These are phyloP conservation scores for Scaeva pyrastri DNA, from an alignment of 2,888 invertebrate species.

Conservation along the genomic window DNA sequence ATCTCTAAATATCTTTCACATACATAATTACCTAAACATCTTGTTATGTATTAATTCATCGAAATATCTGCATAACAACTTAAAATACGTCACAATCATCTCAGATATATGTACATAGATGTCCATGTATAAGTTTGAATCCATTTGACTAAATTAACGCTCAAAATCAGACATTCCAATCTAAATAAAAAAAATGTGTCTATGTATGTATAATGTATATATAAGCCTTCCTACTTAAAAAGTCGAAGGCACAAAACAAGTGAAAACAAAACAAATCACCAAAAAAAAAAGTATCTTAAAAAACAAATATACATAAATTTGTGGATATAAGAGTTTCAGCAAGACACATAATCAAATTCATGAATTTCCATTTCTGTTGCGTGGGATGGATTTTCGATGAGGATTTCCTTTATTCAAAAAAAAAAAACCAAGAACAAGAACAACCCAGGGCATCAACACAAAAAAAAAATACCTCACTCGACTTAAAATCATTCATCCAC, in stretches of 20 bases:
- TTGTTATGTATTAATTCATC: neutral
- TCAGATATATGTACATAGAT: neutral
- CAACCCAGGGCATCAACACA: neutral
- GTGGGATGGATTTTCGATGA: slow-evolving; percentile 42
- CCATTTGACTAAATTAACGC: slow-evolving; percentile 44
- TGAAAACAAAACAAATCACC: slow-evolving; percentile 30
- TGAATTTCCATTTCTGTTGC: slow-evolving; percentile 4
- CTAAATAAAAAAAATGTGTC: neutral
- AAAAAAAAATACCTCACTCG: slow-evolving; percentile 55
- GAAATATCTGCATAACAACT: slow-evolving; percentile 10
- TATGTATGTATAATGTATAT: slow-evolving; percentile 1
- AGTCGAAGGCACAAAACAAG: neutral
- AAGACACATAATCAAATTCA: slow-evolving; percentile 1
- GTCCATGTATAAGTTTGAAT: slow-evolving; percentile 24
- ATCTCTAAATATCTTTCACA: slow-evolving; percentile 29
- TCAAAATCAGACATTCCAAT: slow-evolving; percentile 51
- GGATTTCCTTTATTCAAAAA: slow-evolving; percentile 24
- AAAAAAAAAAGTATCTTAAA: neutral
- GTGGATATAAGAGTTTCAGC: neutral
- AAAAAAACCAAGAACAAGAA: neutral
- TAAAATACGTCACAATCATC: slow-evolving; percentile 61
- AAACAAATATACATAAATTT: slow-evolving; percentile 2
- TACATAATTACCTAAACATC: slow-evolving; percentile 29
- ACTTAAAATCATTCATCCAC: slow-evolving; percentile 59
- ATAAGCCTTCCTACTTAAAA: neutral